Evolutionary conservation across 2,113 vertebrate genomes (phyloP).

Genomic region (Phalacrocorax brasilianus): DNA sequence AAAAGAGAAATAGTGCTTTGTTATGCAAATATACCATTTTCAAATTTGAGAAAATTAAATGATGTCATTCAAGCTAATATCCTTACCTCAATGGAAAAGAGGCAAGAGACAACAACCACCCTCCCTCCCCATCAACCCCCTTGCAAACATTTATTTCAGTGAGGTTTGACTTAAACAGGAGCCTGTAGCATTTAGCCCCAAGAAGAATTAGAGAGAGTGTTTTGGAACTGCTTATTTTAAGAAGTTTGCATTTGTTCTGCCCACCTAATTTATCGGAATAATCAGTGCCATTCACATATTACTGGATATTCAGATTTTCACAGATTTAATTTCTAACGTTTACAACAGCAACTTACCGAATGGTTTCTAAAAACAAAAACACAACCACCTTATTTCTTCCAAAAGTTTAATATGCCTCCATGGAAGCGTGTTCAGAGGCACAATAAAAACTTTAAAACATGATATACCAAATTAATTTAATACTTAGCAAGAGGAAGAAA

Average conservation of each 20-base stretch:
- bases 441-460: neutral
- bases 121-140: neutral
- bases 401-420: neutral
- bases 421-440: neutral
- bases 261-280: neutral
- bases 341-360: neutral
- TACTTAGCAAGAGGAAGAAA: neutral
- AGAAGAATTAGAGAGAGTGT: neutral
- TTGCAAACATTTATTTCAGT: neutral
- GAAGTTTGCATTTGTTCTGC: neutral
- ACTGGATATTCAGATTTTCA: neutral
- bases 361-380: neutral
- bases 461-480: neutral
- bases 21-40: constrained; percentile 35
- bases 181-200: neutral
- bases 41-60: constrained; percentile 42
- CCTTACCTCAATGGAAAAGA: constrained; percentile 25
- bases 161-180: constrained; percentile 9
- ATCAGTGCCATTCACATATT: neutral
- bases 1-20: constrained; percentile 9
- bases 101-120: neutral
- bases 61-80: constrained; percentile 45
- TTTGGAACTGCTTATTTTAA: constrained; percentile 2
- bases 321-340: neutral
- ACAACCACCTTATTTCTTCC: neutral